These are phyloP conservation scores for Caenorhabditis sp. DNA, from an alignment of 2,888 invertebrate genomes.

Conservation along the genomic window DNA sequence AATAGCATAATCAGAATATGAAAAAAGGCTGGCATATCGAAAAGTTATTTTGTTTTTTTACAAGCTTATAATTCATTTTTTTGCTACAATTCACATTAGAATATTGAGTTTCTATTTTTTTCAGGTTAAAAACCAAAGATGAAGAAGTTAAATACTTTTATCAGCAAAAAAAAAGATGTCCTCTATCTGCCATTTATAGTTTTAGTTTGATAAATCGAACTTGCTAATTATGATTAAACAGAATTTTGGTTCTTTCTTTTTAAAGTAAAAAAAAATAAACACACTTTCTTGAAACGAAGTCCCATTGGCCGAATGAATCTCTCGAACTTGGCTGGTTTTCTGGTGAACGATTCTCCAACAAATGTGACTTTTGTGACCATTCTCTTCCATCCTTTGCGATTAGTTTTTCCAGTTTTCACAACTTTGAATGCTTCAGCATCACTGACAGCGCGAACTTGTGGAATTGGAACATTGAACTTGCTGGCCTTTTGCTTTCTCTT, in stretches of 20 bases:
- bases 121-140: no score
- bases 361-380: constrained; percentile 92
- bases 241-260: neutral
- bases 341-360: constrained; percentile 96
- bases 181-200: no score
- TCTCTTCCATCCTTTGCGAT: constrained; percentile 91
- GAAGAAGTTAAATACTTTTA: no score
- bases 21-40: no score
- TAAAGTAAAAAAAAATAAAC: neutral
- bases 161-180: no score
- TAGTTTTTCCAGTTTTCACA: constrained; percentile 69
- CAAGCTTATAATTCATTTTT: no score
- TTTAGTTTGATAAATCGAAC: no score
- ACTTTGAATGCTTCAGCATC: constrained; percentile 93
- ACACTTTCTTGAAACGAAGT: constrained; percentile 68
- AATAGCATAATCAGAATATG: no score
- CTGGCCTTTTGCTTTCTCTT: constrained; percentile 99
- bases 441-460: constrained; percentile 94
- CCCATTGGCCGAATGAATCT: constrained; percentile 95
- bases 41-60: no score
- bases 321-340: constrained; percentile 99
- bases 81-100: no score
- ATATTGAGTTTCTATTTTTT: no score
- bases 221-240: no score
- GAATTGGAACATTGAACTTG: constrained; percentile 99